These are phyloP conservation scores for Agrochola litura DNA, from an alignment of 2,888 invertebrate species.

Conservation along the genomic window DNA sequence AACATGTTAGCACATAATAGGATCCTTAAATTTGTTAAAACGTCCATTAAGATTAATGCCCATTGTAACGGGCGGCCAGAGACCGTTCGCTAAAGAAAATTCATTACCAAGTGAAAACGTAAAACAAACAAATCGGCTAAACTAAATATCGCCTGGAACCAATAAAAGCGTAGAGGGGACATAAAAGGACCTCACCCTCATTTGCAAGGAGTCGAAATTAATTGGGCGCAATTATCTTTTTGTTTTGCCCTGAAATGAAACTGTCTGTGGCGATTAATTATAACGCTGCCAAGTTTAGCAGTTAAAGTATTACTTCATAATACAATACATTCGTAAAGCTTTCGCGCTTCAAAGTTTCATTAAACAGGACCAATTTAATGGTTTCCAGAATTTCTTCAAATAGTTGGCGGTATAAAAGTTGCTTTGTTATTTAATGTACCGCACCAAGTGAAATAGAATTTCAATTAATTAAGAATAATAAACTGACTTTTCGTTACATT, in stretches of 20 bases:
- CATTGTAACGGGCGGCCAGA: constrained; percentile 56
- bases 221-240: constrained; percentile 88
- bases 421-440: constrained; percentile 32
- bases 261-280: constrained; percentile 83
- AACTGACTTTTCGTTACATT: constrained; percentile 12
- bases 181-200: constrained; percentile 79
- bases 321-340: constrained; percentile 74
- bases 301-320: constrained; percentile 59
- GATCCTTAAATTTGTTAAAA: constrained; percentile 61
- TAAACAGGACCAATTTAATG: constrained; percentile 70
- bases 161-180: constrained; percentile 78
- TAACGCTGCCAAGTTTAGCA: constrained; percentile 78
- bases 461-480: constrained; percentile 25
- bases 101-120: constrained; percentile 74
- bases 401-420: constrained; percentile 54
- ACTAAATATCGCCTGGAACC: constrained; percentile 78
- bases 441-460: constrained; percentile 25
- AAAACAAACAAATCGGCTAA: constrained; percentile 81
- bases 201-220: constrained; percentile 87
- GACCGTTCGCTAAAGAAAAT: constrained; percentile 71
- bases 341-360: constrained; percentile 71
- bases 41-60: constrained; percentile 61
- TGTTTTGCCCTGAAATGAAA: constrained; percentile 83
- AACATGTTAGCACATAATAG: constrained; percentile 40
- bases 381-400: constrained; percentile 62